Base-by-base conservation (phyloP, 2,113 vertebrate species). In the Podarcis cretensis region DNA sequence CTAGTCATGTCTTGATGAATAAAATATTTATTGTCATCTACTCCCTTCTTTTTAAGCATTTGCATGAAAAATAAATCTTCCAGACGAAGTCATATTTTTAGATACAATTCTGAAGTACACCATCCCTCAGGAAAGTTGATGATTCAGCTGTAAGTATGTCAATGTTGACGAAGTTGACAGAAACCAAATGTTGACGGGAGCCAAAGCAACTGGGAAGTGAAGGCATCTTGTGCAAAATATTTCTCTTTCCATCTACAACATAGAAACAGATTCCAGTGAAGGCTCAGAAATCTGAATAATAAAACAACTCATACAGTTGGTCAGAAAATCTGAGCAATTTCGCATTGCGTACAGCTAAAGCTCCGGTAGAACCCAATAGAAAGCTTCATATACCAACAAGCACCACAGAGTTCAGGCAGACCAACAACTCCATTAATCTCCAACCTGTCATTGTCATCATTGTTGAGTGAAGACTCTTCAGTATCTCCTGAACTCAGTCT, bases 21-120 rank as follows among this genome's bases (percentile, higher is more conserved):
- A 71, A 83, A 82, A 57, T 74, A 81, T 89, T 48, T 32, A 85
- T 74, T 65, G 10, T 81, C 20, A 18, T 85, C 27, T 48, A 85
- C 20, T 37, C 25, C n/a, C 5, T 54, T 77, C 13, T 81, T 81
- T 75, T 1, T 40, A 54, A 63, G 4, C 37, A 6, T 75, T 80
- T 57, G n/a, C 66, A 80, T 27, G 48, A 73, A 73, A 73, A 57
- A 37, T 43, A 40, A 59, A 69, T 79, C 16, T 35, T 48, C 7
- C 27, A 35, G 37, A 35, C 23, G 30, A 3, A 66, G 37, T 27
- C n/a, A 74, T 86, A 37, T 74, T 85, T 76, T 86, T 81, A 85
- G 54, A 35, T 85, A 30, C 77, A 21, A 35, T 21, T 73, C 81
- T 65, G 27, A 18, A 57, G 35, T 78, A 66, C 66, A 75, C 12